Percentiles rank a stretch among this genome's conserved stretches.
Evolutionary conservation across 2,888 invertebrate genomes (phyloP).

Genomic region (Drosophila koepferae): DNA sequence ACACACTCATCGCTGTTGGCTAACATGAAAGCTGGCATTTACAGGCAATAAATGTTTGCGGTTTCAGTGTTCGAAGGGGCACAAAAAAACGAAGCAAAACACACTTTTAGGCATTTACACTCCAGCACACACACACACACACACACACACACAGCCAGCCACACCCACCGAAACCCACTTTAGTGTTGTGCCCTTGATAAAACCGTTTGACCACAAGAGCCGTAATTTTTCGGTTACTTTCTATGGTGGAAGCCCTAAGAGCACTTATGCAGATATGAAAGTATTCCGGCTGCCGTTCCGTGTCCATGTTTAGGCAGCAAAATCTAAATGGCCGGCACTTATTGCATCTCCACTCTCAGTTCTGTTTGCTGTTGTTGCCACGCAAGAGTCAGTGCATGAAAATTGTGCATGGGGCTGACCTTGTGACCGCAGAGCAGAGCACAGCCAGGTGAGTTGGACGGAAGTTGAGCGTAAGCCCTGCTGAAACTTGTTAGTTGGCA

Average conservation of each 20-base stretch:
- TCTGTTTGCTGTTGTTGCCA: slow-evolving; percentile 43
- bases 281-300: slow-evolving; percentile 19
- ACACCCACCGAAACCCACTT: slow-evolving; percentile 10
- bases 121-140: slow-evolving; percentile 35
- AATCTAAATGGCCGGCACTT: slow-evolving; percentile 65
- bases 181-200: slow-evolving; percentile 40
- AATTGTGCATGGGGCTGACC: slow-evolving; percentile 56
- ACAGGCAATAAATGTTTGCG: slow-evolving; percentile 77
- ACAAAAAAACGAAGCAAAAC: slow-evolving; percentile 27
- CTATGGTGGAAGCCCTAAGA: slow-evolving; percentile 60
- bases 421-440: slow-evolving; percentile 48
- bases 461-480: slow-evolving; percentile 23
- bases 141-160: not conserved
- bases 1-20: slow-evolving; percentile 41
- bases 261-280: slow-evolving; percentile 51
- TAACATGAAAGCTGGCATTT: slow-evolving; percentile 76
- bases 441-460: slow-evolving; percentile 18
- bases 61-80: slow-evolving; percentile 64
- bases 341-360: slow-evolving; percentile 33
- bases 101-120: slow-evolving; percentile 75
- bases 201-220: slow-evolving; percentile 72
- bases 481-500: slow-evolving; percentile 54
- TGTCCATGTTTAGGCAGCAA: slow-evolving; percentile 28
- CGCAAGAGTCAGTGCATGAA: slow-evolving; percentile 42
- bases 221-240: slow-evolving; percentile 78